Evolutionary conservation across 2,797 vertebrate genomes (phyloP).

Genomic region (Stomatorhinus walkeri): DNA sequence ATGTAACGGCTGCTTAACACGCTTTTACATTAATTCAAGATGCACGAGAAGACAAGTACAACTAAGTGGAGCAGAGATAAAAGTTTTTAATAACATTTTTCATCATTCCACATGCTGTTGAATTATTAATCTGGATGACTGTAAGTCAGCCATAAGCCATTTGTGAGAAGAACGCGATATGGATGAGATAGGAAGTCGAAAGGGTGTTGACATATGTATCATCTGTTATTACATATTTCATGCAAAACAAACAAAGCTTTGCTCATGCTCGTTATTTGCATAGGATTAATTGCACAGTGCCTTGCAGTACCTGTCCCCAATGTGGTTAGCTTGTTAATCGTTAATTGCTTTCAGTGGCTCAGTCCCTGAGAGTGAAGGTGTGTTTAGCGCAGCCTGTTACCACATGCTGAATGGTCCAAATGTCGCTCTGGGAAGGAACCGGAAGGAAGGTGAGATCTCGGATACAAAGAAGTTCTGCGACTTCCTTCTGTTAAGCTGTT

Average conservation of each 20-base stretch:
- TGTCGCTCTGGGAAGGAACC: conserved; percentile 11
- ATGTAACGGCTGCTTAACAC: background rate
- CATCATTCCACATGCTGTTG: background rate
- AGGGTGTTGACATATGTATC: background rate
- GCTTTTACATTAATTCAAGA: background rate
- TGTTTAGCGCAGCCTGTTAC: conserved; percentile 9
- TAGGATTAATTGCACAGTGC: background rate
- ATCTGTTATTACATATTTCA: background rate
- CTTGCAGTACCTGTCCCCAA: background rate
- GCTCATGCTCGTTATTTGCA: background rate
- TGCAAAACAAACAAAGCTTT: background rate
- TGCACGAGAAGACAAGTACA: background rate
- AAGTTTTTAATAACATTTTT: background rate
- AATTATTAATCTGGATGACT: background rate
- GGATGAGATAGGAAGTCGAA: background rate
- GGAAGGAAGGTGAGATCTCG: background rate
- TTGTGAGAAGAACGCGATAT: background rate
- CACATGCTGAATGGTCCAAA: conserved; percentile 15
- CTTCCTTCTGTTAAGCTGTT: conserved; percentile 6
- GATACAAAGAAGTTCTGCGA: conserved; percentile 3
- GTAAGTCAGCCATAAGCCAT: background rate
- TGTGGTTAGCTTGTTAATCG: conserved; percentile 16
- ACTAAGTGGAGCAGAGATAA: background rate
- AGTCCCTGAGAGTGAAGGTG: background rate
- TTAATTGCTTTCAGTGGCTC: background rate